Evolutionary conservation across 2,113 vertebrate species (phyloP), one percentile per base, ranked within the genome.

Genomic region (Strigops habroptila): DNA sequence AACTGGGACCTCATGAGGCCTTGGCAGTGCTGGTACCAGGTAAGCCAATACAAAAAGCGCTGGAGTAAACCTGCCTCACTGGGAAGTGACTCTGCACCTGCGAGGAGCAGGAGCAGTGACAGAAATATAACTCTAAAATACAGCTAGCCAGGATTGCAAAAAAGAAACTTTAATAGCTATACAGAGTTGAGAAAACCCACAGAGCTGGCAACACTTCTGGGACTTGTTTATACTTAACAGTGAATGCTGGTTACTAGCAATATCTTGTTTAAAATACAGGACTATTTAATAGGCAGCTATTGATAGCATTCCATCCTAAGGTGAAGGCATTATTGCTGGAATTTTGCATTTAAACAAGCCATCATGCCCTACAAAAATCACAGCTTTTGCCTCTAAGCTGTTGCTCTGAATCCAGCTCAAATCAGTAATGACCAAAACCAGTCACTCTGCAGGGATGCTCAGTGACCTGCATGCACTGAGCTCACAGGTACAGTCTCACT

Each of bases 251-350:
- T 74, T 90, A 68, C 63, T 64, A 87, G 65, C 63, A 69, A 23
- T 73, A 87, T 46, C 65, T 95, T 69, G 69, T 68, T 91, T 92
- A 88, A 95, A 95, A 94, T 48, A 86, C 86, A 82, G 69, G 48
- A 28, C 37, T 82, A 79, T 85, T 92, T 92, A 92, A 89, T 57
- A 91, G 53, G n/a, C 70, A 73, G 37, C 48, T 90, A 94, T 57
- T 94, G 92, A 88, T 55, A 89, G 77, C 79, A 95, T 35, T 33
- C 41, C 57, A 39, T 76, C 30, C 8, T 78, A 86, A 94, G 44
- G 49, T 59, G 44, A 93, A 82, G 21, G 31, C 37, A n/a, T 79
- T 82, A 86, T 82, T 87, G 75, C 24, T 67, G 93, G 46, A 85
- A 88, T 67, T 91, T 64, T 84, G 19, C 23, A 69, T 84, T 94